These are phyloP conservation scores for Psittacula derbiana DNA, from an alignment of 2,797 vertebrate genomes.

Conservation along the genomic window DNA sequence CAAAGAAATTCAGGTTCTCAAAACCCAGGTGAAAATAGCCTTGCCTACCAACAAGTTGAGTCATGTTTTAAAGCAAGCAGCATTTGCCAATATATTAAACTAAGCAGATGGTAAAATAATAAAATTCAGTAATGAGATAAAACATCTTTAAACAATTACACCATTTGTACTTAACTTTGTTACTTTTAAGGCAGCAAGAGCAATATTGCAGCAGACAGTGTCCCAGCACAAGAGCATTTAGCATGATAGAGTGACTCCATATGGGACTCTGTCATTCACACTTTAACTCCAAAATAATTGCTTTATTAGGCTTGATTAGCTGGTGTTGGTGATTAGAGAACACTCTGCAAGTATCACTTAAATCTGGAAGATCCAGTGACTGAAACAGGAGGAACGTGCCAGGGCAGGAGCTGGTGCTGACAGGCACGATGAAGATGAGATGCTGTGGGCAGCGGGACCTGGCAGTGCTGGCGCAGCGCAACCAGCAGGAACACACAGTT, in stretches of 20 bases:
- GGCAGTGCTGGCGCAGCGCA: not conserved
- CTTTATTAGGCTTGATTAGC: not conserved
- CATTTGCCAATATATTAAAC: not conserved
- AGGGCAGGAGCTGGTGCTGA: not conserved
- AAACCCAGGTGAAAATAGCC: not conserved
- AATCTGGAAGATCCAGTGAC: not conserved
- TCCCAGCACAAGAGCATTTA: accelerated
- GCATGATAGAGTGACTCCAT: not conserved
- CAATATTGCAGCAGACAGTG: not conserved
- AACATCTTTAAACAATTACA: not conserved
- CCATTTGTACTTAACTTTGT: not conserved
- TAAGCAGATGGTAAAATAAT: not conserved
- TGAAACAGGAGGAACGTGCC: not conserved
- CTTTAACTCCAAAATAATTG: not conserved
- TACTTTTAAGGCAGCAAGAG: not conserved
- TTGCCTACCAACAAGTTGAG: not conserved
- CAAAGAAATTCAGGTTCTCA: not conserved
- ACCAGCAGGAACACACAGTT: no score
- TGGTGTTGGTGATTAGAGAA: not conserved
- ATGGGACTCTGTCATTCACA: not conserved
- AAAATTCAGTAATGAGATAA: accelerated
- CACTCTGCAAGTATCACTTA: not conserved
- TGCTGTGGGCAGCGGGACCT: not conserved
- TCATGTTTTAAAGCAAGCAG: not conserved
- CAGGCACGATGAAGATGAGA: accelerated